A percentile compares a stretch with the other conserved stretches of the same genome.
Evolutionary conservation across 2,797 vertebrate genomes (phyloP).

Genomic region (Neosilurus mollespiculum): DNA sequence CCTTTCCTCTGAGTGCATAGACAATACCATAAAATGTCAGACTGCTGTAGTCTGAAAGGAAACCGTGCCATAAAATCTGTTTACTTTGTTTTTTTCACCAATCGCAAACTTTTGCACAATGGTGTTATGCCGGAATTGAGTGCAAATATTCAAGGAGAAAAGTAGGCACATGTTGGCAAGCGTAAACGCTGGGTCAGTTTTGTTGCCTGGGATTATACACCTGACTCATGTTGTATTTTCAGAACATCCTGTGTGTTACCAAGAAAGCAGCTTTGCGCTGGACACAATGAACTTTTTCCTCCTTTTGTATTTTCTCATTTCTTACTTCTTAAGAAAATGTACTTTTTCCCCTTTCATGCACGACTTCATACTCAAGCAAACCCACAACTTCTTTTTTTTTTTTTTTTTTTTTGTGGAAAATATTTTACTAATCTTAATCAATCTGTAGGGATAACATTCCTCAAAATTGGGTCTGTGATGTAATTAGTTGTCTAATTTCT

Average conservation of each 20-base stretch:
- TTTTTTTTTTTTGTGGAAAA: background rate
- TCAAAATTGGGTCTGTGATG: too few relatives aligned
- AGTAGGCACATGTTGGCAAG: background rate
- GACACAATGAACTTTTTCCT: constrained; percentile 6
- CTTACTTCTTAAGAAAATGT: background rate
- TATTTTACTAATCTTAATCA: background rate
- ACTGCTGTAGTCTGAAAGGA: constrained; percentile 24
- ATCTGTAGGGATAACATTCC: too few relatives aligned
- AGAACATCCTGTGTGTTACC: constrained; percentile 31
- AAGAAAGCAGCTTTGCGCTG: constrained; percentile 13
- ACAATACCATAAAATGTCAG: constrained; percentile 24
- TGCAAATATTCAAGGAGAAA: background rate
- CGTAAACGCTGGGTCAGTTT: background rate
- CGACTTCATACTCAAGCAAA: background rate
- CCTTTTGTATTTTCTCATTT: constrained; percentile 22
- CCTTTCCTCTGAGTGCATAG: constrained; percentile 35
- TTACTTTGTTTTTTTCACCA: constrained; percentile 9
- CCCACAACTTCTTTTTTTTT: background rate
- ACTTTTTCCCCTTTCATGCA: background rate
- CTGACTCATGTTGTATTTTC: constrained; percentile 27
- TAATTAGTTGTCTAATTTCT: background rate
- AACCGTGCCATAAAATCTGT: constrained; percentile 36
- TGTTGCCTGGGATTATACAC: constrained; percentile 21
- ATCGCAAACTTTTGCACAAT: background rate
- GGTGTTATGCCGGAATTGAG: background rate